Base-by-base conservation (phyloP, 2,113 vertebrate genomes). In the Cercocebus atys region DNA sequence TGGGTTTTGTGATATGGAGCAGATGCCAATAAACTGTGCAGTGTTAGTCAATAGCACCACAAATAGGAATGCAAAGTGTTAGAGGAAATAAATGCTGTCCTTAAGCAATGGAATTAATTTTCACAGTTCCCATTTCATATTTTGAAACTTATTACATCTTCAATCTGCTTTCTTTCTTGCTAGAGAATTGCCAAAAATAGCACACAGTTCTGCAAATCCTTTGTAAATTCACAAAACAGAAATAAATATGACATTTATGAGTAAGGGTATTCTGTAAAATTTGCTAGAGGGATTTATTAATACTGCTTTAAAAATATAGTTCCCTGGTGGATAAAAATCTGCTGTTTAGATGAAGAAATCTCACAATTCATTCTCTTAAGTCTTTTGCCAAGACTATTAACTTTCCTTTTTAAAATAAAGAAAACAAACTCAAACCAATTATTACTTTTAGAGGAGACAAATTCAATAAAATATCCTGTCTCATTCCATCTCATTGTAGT, bases 11-110 rank as follows among this genome's bases (percentile, higher is more conserved):
- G 81, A 92, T 86, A 87, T 50, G 89, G 66, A 97, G 83, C 94
- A 97, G 92, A 78, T 93, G 95, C 61, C 97, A 97, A 78, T 96
- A 93, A 97, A 76, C 45, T 90, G 4, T 97, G 80, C 52, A 90
- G 23, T 61, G 45, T 92, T 96, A 97, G 94, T 97, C 97, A 97
- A 96, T 12, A 97, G 82, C 64, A 84, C 78, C 78, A 91, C 73
- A 96, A 96, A 95, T 85, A 86, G 12, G 4, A 40, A 27, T 22
- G 22, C 32, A 90, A 96, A 86, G 80, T 95, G 97, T 79, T 95
- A 75, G 47, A 85, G 92, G 85, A 94, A 40, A 11, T 90, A 90
- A 94, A 64, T 93, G 16, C 81, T 96, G 40, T 79, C 95, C 93
- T 96, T 90, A 96, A 98, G 85, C 92, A 97, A 84, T 59, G 72